A percentile compares a stretch with the other conserved stretches of the same genome.
Evolutionary conservation across 2,113 vertebrate species (phyloP).

Genomic region (Ameiurus melas): DNA sequence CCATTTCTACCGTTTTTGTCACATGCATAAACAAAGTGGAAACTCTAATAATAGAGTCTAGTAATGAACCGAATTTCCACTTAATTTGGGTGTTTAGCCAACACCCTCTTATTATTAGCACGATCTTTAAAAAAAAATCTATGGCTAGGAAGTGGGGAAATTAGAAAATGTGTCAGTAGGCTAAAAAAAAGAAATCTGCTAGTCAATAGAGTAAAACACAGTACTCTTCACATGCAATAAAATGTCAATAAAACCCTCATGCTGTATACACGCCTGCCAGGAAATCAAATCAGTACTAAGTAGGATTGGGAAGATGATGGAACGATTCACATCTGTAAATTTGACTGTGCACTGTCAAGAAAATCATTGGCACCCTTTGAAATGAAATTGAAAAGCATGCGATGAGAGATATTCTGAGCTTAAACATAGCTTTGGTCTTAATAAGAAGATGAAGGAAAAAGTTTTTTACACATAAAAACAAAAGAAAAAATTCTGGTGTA

Average conservation of each 20-base stretch:
- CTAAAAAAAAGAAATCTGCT: neutral
- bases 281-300: slow-evolving; percentile 6
- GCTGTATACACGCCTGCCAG: neutral
- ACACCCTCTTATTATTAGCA: neutral
- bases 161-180: neutral
- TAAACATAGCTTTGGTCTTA: neutral
- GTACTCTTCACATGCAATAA: neutral
- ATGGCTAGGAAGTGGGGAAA: neutral
- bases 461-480: neutral
- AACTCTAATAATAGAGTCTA: no score
- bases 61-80: neutral
- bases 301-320: neutral
- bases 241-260: neutral
- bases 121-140: neutral
- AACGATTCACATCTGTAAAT: neutral
- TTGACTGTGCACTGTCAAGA: neutral
- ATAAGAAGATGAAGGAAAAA: neutral
- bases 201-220: neutral
- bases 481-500: neutral
- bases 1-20: neutral
- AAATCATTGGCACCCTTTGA: neutral
- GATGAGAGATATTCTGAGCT: neutral
- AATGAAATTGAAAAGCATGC: neutral
- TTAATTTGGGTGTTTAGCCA: neutral
- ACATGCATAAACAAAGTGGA: neutral